Percentiles rank a stretch among this genome's conserved stretches.
phyloP scores from a whole-genome alignment of 2,888 invertebrate species.

The Xestoiulus laeticollis region DNA sequence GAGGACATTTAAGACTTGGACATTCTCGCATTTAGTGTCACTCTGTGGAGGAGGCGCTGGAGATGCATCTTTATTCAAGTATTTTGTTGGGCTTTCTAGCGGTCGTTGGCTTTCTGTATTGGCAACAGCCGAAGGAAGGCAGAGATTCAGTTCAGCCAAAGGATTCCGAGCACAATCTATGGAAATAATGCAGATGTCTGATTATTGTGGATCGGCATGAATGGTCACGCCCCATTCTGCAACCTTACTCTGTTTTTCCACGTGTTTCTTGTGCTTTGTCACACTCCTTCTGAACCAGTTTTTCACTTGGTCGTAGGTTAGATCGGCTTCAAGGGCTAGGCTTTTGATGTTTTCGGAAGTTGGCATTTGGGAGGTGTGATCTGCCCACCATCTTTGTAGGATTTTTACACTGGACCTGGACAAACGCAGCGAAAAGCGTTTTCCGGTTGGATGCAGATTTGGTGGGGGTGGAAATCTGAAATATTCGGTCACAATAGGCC shows the following conservation, averaged over 20 bases:
- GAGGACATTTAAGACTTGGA: neutral
- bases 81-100: neutral
- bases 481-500: too few species aligned
- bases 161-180: neutral
- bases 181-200: neutral
- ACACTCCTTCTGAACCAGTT: neutral
- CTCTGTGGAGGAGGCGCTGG: neutral
- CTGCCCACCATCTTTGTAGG: neutral
- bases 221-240: neutral
- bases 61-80: neutral
- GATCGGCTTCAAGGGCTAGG: neutral
- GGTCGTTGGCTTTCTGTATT: neutral
- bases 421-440: neutral
- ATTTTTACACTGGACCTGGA: neutral
- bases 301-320: neutral
- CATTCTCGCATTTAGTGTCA: neutral
- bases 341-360: neutral
- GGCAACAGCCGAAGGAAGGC: neutral
- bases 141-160: neutral
- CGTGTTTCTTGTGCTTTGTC: neutral
- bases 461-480: conserved; percentile 17
- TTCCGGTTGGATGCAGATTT: neutral
- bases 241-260: neutral
- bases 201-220: neutral
- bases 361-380: neutral